Evolutionary conservation across 2,888 invertebrate genomes (phyloP).

Genomic region (Rhamnusium bicolor): DNA sequence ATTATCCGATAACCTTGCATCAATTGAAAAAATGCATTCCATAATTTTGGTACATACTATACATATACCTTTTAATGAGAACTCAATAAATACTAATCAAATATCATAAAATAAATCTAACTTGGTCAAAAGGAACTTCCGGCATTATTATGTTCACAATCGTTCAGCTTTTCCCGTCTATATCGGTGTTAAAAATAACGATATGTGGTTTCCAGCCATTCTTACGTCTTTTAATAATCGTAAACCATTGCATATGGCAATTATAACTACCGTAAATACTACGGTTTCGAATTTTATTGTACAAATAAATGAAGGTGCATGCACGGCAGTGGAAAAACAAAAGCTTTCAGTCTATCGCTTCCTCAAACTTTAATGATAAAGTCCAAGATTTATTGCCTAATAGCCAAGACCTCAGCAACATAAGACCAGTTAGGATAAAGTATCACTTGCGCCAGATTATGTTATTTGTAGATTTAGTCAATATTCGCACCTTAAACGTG

Average conservation of each 20-base stretch:
- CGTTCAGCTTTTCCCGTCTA: not conserved
- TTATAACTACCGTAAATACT: conserved; percentile 12
- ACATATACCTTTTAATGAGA: no score
- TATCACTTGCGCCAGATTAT: conserved; percentile 17
- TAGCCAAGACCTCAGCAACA: conserved; percentile 31
- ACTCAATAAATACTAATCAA: not conserved
- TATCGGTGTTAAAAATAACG: conserved; percentile 4
- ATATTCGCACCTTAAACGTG: conserved; percentile 19
- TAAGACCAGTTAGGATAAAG: conserved; percentile 34
- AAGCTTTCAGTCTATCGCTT: conserved; percentile 20
- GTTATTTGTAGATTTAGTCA: conserved; percentile 29
- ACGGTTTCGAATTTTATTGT: conserved; percentile 9
- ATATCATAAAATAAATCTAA: not conserved
- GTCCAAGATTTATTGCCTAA: conserved; percentile 36
- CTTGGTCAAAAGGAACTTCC: conserved; percentile 4
- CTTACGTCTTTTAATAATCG: conserved; percentile 26
- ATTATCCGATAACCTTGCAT: no score
- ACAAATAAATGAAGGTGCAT: conserved; percentile 12
- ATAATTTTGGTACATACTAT: no score
- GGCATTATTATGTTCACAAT: conserved; percentile 6
- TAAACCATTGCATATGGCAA: conserved; percentile 22
- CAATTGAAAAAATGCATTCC: no score
- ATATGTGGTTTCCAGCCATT: conserved; percentile 13
- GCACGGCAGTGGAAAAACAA: conserved; percentile 15
- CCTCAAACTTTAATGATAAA: conserved; percentile 30